Percentiles rank a stretch among this genome's conserved stretches.
Conservation (phyloP, 2,888 invertebrate species). For the Cantharis nigra region DNA sequence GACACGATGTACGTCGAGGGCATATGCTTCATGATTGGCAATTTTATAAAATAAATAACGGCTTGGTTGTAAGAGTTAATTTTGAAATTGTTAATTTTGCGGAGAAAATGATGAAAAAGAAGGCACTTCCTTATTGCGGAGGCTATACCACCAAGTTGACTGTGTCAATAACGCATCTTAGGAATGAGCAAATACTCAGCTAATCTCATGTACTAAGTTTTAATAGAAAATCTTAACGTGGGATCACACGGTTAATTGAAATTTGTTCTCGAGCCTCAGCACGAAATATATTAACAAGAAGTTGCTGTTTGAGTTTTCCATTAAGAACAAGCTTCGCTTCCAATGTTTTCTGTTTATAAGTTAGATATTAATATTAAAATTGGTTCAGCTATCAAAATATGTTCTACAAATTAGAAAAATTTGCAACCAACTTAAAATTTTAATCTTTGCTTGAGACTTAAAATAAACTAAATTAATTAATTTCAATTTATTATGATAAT, state of each 20-base stretch:
- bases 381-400: neutral
- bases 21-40: conserved; percentile 12
- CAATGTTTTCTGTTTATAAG: conserved; percentile 30
- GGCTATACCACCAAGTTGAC: conserved; percentile 29
- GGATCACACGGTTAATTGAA: conserved; percentile 51
- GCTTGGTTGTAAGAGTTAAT: conserved; percentile 9
- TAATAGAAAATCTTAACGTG: conserved; percentile 47
- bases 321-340: conserved; percentile 22
- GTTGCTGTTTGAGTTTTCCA: conserved; percentile 35
- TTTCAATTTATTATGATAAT: neutral
- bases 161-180: conserved; percentile 33
- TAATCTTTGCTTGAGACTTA: neutral
- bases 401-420: conserved; percentile 1
- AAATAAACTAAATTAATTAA: neutral
- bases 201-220: conserved; percentile 47
- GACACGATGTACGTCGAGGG: neutral
- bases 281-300: conserved; percentile 39
- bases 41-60: conserved; percentile 24
- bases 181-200: conserved; percentile 39
- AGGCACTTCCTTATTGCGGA: conserved; percentile 18
- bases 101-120: neutral
- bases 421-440: neutral
- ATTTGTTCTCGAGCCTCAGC: conserved; percentile 41
- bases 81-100: conserved; percentile 18
- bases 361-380: conserved; percentile 29